Evolutionary conservation across 1,140 invertebrate species (phyloP).

Genomic region (Adoxophyes honmai): DNA sequence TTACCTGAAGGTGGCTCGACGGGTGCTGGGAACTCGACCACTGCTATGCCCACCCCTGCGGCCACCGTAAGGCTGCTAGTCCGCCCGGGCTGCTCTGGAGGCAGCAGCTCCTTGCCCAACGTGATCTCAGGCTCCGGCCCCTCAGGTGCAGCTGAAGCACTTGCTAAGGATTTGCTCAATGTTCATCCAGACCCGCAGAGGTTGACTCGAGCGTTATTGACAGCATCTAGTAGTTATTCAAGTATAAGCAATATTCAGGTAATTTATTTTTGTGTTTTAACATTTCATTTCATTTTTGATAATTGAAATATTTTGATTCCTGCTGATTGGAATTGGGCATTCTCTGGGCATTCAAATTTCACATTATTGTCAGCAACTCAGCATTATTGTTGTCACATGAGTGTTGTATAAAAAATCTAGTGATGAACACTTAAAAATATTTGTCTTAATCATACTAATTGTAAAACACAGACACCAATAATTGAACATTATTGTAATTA

Average conservation of each 20-base stretch:
- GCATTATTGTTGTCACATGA: too few relatives aligned
- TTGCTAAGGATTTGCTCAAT: conserved; percentile 54
- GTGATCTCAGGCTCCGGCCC: conserved; percentile 47
- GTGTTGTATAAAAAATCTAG: too few relatives aligned
- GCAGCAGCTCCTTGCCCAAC: conserved; percentile 45
- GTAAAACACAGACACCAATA: too few relatives aligned
- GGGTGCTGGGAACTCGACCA: conserved; percentile 72
- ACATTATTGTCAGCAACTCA: too few relatives aligned
- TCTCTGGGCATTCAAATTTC: too few relatives aligned
- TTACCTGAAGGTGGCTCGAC: conserved; percentile 65
- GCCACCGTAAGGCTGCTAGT: conserved; percentile 50
- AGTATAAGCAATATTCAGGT: conserved; percentile 66
- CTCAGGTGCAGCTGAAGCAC: conserved; percentile 53
- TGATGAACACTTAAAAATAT: too few relatives aligned
- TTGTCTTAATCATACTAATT: too few relatives aligned
- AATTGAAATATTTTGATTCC: too few relatives aligned
- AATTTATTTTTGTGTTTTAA: conserved; percentile 17
- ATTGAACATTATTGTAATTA: too few relatives aligned
- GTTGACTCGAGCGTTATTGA: conserved; percentile 53
- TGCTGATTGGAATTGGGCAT: too few relatives aligned
- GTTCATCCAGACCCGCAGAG: conserved; percentile 58
- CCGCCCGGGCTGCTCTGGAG: conserved; percentile 55
- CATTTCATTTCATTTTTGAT: conserved; percentile 13
- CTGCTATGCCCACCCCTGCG: conserved; percentile 41
- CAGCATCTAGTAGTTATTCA: conserved; percentile 61